Conservation (phyloP, 2,888 invertebrate species). For the Hyalella azteca region DNA sequence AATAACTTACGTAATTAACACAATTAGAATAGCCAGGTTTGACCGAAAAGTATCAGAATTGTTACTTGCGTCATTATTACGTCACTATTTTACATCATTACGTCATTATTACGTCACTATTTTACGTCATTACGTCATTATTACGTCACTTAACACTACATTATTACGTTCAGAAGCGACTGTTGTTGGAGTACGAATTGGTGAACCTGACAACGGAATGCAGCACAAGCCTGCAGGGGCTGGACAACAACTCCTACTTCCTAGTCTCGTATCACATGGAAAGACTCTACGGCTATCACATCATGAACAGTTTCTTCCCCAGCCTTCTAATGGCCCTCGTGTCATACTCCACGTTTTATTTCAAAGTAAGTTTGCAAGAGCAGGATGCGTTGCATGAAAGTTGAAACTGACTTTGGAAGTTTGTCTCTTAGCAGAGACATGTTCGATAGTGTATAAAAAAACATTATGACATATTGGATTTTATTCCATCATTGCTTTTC, state of each 20-base stretch:
- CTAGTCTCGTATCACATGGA: constrained; percentile 47
- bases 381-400: neutral
- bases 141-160: too few species aligned
- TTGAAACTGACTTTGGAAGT: neutral
- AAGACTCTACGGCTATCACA: constrained; percentile 51
- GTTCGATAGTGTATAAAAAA: neutral
- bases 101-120: too few species aligned
- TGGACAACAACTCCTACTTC: constrained; percentile 55
- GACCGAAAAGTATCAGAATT: too few species aligned
- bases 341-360: constrained; percentile 50
- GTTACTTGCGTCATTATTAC: too few species aligned
- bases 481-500: neutral
- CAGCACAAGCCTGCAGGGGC: constrained; percentile 44
- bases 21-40: too few species aligned
- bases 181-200: constrained; percentile 52
- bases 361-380: constrained; percentile 41
- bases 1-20: too few species aligned
- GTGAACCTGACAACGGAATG: constrained; percentile 47
- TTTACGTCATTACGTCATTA: too few species aligned
- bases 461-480: neutral
- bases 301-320: constrained; percentile 53
- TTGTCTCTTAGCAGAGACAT: neutral
- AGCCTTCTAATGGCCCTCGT: constrained; percentile 52
- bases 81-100: too few species aligned
- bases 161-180: too few species aligned